Base-by-base conservation (phyloP, 2,113 vertebrate species). In the Oreochromis spilurus region DNA sequence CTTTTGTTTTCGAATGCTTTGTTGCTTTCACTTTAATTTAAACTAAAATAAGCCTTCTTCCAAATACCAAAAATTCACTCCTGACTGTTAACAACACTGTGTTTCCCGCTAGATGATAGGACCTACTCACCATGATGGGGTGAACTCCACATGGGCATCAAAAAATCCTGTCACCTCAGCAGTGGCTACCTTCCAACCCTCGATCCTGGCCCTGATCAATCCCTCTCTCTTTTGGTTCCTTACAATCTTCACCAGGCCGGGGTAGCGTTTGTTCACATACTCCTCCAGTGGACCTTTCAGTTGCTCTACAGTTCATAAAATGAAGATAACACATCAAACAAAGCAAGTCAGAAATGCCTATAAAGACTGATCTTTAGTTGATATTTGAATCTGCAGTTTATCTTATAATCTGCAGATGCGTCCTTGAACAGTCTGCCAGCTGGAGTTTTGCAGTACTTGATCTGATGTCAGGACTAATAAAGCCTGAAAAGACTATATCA, bases 111-210 rank as follows among this genome's bases (percentile, higher is more conserved):
- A 34, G 52, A 55, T 40, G 4, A 45, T 19, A 9, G 0, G 67
- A 48, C 24, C 24, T 1, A 55, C 98, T 93, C 96, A 99, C 99
- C 98, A 99, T 90, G 97, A 97, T 1, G 98, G 97, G 0, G 98
- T 99, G 94, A 99, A 99, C 92, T 99, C 99, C 92, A 99, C 98
- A 0, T 99, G 99, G 24, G 98, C 98, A 67, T 99, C 99, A 2
- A 99, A 99, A 88, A 99, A 99, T 1, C 98, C 99, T 0, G 98
- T 97, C 94, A 99, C 96, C 91, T 98, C 98, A 7, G 96, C 99
- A 0, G 97, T 98, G 86, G 99, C 98, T 3, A 86, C 98, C 91
- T 99, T 99, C 98, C 98, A 99, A 90, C 99, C 99, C 93, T 99
- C 98, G 1, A 99, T 98, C 2, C 99, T 96, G 16, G 99, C 98